phyloP scores from a whole-genome alignment of 2,113 vertebrate genomes.

The Gymnorhina tibicen region DNA sequence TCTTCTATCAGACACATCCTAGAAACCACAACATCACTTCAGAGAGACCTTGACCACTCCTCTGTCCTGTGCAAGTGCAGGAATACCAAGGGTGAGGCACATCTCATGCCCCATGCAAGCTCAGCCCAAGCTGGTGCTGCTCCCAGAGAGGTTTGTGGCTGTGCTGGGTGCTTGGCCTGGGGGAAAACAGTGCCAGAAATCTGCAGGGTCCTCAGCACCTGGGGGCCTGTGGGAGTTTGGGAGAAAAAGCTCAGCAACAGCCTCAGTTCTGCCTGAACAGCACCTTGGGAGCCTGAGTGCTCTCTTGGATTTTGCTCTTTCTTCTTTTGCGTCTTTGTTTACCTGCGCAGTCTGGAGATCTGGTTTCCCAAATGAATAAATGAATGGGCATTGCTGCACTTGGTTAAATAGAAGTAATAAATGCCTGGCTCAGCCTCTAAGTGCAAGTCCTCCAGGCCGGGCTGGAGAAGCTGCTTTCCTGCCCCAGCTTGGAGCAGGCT shows the following conservation, averaged over 20 bases:
- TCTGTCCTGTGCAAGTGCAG: not conserved
- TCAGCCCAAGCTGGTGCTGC: not conserved
- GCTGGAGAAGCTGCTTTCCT: not conserved
- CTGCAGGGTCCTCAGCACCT: not conserved
- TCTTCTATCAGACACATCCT: not conserved
- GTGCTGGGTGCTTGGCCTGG: rapidly evolving
- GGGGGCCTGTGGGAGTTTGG: rapidly evolving
- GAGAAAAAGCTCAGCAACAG: not conserved
- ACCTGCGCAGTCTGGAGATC: not conserved
- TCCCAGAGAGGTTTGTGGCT: not conserved
- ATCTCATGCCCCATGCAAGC: rapidly evolving
- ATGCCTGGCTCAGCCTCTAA: not conserved
- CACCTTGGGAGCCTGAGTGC: not conserved
- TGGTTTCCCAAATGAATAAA: not conserved
- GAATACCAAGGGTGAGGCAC: not conserved
- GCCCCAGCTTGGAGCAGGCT: not conserved
- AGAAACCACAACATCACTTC: not conserved
- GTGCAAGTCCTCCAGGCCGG: not conserved
- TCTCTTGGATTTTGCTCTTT: not conserved
- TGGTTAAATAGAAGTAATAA: not conserved
- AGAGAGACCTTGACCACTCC: not conserved
- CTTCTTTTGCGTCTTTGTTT: not conserved
- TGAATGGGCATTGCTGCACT: not conserved
- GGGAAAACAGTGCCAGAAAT: not conserved
- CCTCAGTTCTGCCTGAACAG: not conserved